Conservation (phyloP, 37 sponge, comb jelly and placozoan genomes). For the Aphrocallistes beatrix region DNA sequence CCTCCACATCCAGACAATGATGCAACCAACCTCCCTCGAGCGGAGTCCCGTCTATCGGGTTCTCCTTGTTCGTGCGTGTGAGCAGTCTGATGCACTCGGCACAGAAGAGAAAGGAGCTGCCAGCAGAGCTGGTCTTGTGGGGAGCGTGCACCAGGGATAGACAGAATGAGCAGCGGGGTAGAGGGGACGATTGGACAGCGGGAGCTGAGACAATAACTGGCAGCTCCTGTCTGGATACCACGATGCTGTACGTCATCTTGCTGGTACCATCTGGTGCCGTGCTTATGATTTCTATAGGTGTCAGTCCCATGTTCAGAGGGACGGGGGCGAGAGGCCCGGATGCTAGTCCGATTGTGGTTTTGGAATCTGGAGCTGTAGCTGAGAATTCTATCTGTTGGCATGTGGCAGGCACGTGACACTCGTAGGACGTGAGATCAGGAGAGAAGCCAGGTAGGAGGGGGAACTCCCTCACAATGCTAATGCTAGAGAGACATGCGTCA, state of each 20-base stretch:
- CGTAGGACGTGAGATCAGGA: constrained; percentile 34
- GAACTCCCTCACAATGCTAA: constrained; percentile 45
- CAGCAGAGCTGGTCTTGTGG: constrained; percentile 21
- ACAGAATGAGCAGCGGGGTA: constrained; percentile 50
- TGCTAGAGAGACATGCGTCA: constrained; percentile 60
- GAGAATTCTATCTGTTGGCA: constrained; percentile 32
- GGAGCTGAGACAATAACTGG: neutral
- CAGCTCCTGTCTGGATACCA: constrained; percentile 20
- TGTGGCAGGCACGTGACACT: constrained; percentile 45
- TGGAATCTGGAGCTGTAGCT: constrained; percentile 50
- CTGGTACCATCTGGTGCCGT: constrained; percentile 44
- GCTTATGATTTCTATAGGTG: constrained; percentile 37
- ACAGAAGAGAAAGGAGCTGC: constrained; percentile 32
- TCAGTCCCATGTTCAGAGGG: constrained; percentile 40
- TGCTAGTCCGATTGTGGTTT: constrained; percentile 36
- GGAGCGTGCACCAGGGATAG: constrained; percentile 40
- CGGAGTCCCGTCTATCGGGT: constrained; percentile 51
- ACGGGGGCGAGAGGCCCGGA: constrained; percentile 35
- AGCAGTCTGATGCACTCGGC: constrained; percentile 48
- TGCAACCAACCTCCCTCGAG: constrained; percentile 50
- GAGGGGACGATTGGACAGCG: neutral
- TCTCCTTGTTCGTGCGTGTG: constrained; percentile 58
- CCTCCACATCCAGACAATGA: constrained; percentile 26
- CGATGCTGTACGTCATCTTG: constrained; percentile 35
- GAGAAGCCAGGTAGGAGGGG: constrained; percentile 55